phyloP scores from a whole-genome alignment of 2,797 vertebrate genomes.

The Oceanodroma leucorhoa region DNA sequence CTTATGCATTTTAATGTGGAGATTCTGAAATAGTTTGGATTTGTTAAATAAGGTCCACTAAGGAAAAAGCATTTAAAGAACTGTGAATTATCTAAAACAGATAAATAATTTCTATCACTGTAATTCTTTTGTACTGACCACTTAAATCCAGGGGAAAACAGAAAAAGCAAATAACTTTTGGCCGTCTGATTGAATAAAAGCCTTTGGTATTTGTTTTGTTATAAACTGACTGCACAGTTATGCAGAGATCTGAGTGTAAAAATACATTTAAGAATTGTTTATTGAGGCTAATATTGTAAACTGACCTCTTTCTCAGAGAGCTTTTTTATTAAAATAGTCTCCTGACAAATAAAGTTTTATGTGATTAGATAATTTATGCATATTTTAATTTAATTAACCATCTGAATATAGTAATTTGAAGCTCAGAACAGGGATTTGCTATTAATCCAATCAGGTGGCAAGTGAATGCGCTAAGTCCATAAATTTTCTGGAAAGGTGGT shows the following conservation, averaged over 20 bases:
- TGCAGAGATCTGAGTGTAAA: not conserved
- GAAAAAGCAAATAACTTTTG: not conserved
- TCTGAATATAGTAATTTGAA: not conserved
- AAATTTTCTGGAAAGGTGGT: not conserved
- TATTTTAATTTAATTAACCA: not conserved
- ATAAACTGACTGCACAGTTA: not conserved
- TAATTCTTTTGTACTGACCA: not conserved
- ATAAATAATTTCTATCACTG: not conserved
- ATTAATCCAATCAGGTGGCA: not conserved
- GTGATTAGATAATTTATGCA: not conserved
- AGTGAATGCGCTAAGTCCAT: not conserved
- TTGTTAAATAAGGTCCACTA: not conserved
- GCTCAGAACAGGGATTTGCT: not conserved
- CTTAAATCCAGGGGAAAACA: not conserved
- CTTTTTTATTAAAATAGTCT: not conserved
- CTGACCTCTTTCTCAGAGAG: not conserved
- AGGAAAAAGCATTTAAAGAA: not conserved
- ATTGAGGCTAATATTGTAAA: not conserved
- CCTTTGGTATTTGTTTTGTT: not conserved
- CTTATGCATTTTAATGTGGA: not conserved
- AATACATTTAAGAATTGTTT: not conserved
- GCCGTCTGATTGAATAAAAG: not conserved
- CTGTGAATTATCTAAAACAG: not conserved
- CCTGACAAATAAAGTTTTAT: not conserved
- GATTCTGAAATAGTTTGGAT: not conserved